These are phyloP conservation scores for Schizothorax lantsangensis DNA, from an alignment of 2,797 vertebrate species.

Conservation along the genomic window DNA sequence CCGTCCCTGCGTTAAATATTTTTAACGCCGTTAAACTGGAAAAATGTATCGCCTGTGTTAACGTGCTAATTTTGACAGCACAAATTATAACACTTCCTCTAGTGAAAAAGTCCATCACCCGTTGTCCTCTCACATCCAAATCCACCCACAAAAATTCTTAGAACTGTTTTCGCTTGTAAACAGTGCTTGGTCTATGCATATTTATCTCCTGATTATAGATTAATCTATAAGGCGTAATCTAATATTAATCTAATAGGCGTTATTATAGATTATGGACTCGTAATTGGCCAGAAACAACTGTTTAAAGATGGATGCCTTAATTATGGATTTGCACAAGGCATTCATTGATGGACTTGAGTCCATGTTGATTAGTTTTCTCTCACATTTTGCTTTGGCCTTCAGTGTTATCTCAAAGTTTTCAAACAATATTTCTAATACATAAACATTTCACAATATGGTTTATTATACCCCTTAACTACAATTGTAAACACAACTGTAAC, in stretches of 20 bases:
- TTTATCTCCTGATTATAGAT: too few species aligned
- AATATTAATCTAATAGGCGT: not conserved
- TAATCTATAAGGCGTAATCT: too few species aligned
- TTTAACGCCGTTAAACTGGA: too few species aligned
- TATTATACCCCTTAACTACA: not conserved
- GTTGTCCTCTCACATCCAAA: not conserved
- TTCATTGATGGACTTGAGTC: not conserved
- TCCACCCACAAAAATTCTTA: not conserved
- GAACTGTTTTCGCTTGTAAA: too few species aligned
- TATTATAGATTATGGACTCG: not conserved
- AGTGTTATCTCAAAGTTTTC: not conserved
- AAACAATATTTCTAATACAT: not conserved
- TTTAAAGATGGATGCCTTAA: not conserved
- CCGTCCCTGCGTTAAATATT: too few species aligned
- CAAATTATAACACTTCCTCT: not conserved
- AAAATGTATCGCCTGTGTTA: too few species aligned
- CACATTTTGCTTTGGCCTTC: not conserved
- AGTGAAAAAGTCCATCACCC: not conserved
- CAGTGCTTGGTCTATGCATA: too few species aligned
- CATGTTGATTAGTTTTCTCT: not conserved
- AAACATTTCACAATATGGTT: conserved; percentile 2
- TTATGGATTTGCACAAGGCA: not conserved
- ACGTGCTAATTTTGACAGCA: too few species aligned
- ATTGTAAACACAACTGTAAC: not conserved
- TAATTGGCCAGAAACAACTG: not conserved